Evolutionary conservation across 2,888 invertebrate species (phyloP).

Genomic region (Lasioglossum oenotherae): DNA sequence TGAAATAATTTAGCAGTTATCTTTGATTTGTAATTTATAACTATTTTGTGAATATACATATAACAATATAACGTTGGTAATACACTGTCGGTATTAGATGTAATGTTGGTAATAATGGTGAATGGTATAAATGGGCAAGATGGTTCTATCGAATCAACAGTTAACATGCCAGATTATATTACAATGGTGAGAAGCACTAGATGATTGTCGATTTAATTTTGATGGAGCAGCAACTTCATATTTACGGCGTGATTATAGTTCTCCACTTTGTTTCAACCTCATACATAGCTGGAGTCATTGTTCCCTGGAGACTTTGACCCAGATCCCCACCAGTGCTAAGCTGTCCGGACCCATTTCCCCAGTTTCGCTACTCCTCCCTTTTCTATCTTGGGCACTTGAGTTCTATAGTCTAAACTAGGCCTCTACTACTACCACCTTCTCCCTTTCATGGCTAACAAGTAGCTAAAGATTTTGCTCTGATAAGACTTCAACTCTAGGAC

Average conservation of each 20-base stretch:
- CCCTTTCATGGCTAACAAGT: not conserved
- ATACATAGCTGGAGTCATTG: not conserved
- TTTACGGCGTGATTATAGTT: not conserved
- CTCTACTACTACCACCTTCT: not conserved
- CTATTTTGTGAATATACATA: not conserved
- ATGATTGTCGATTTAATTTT: not conserved
- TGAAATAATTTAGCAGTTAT: too few relatives aligned
- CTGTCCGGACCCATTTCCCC: not conserved
- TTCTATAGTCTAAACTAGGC: slow-evolving; percentile 11
- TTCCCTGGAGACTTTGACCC: not conserved
- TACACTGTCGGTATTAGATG: not conserved
- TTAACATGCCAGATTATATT: not conserved
- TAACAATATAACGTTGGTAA: not conserved
- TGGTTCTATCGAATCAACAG: not conserved
- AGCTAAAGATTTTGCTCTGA: slow-evolving; percentile 7
- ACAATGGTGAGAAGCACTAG: not conserved
- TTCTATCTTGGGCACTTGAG: not conserved
- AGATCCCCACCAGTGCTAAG: not conserved
- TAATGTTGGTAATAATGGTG: too few relatives aligned
- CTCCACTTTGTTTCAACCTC: not conserved
- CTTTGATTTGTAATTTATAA: too few relatives aligned
- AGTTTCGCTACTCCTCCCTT: not conserved
- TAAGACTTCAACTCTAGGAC: not conserved
- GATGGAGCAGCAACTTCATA: not conserved
- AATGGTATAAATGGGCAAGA: not conserved